Percentiles rank a stretch among this genome's conserved stretches.
These are phyloP conservation scores for Trigoniulus corallinus DNA, from an alignment of 1,140 invertebrate species.

Conservation along the genomic window DNA sequence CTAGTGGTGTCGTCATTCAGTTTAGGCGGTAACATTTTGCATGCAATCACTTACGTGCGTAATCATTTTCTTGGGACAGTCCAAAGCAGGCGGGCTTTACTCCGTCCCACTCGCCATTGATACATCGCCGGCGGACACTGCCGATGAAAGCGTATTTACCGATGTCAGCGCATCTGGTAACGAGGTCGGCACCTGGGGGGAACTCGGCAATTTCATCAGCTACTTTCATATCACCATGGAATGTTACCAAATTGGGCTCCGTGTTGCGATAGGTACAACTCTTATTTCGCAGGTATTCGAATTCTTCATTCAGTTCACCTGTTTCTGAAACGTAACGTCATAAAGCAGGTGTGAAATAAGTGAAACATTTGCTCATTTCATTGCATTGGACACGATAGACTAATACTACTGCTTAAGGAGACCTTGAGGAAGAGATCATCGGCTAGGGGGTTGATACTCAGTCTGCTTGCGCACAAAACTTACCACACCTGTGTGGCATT, in stretches of 20 bases:
- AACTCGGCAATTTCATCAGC: conserved; percentile 56
- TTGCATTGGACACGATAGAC: too few species aligned
- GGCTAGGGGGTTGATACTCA: too few species aligned
- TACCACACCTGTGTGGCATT: conserved; percentile 51
- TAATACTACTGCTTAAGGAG: too few species aligned
- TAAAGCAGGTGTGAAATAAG: conserved; percentile 2
- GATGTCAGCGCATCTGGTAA: conserved; percentile 53
- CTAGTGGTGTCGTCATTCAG: too few species aligned
- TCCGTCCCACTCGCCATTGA: conserved; percentile 59
- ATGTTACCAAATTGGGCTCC: conserved; percentile 58
- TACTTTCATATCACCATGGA: conserved; percentile 56
- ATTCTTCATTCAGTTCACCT: conserved; percentile 24
- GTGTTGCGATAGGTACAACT: conserved; percentile 56
- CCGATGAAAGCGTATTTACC: conserved; percentile 47
- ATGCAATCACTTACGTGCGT: conserved; percentile 44
- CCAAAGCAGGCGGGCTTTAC: conserved; percentile 56
- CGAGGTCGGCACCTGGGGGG: conserved; percentile 49
- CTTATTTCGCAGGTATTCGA: conserved; percentile 32
- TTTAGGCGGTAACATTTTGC: too few species aligned
- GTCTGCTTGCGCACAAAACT: too few species aligned
- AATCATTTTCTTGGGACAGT: conserved; percentile 66
- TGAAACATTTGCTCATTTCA: too few species aligned
- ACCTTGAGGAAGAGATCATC: too few species aligned
- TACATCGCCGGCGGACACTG: conserved; percentile 42
- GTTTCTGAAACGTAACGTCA: conserved; percentile 26